These are phyloP conservation scores for Poicephalus meyeri DNA, from an alignment of 2,113 vertebrate species.

Conservation along the genomic window DNA sequence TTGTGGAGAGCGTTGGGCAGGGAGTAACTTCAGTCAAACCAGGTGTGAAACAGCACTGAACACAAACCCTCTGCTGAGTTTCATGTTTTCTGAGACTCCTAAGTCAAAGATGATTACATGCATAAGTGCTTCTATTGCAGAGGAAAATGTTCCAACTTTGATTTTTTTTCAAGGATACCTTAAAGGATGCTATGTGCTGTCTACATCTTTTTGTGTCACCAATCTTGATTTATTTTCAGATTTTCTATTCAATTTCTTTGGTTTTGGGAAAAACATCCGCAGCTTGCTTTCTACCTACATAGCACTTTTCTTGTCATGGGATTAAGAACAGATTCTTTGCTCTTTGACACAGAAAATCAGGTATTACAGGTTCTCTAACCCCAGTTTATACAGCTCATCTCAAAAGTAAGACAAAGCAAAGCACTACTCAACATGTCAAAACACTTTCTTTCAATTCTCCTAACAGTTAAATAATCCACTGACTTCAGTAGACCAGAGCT, in stretches of 20 bases:
- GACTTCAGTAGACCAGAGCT: not conserved
- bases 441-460: not conserved
- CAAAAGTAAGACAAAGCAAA: not conserved
- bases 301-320: not conserved
- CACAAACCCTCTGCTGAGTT: not conserved
- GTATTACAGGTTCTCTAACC: not conserved
- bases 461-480: not conserved
- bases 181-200: not conserved
- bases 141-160: not conserved
- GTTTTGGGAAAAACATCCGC: not conserved
- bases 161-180: not conserved
- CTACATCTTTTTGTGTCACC: not conserved
- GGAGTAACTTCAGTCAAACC: slow-evolving; percentile 71
- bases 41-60: slow-evolving; percentile 41
- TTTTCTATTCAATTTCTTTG: not conserved
- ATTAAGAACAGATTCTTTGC: not conserved
- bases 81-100: not conserved
- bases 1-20: slow-evolving; percentile 84
- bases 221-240: not conserved
- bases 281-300: not conserved
- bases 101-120: not conserved
- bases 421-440: not conserved
- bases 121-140: accelerated
- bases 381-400: not conserved
- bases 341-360: not conserved